Evolutionary conservation across 2,797 vertebrate species (phyloP).

Genomic region (Parambassis ranga): DNA sequence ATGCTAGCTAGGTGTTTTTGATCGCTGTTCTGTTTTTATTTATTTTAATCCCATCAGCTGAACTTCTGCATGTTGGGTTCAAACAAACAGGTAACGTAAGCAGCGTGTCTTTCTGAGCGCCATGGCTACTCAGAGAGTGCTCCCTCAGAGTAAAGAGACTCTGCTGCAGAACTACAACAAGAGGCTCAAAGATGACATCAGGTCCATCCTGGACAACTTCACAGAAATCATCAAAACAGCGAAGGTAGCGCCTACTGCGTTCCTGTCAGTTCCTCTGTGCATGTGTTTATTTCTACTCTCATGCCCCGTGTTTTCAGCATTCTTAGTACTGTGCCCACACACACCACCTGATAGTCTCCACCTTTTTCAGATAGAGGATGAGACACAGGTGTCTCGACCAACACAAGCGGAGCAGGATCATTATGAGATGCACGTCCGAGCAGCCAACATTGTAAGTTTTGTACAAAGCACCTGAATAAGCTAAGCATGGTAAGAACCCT

Average conservation of each 20-base stretch:
- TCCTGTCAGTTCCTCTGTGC: too few species aligned
- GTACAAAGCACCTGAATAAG: too few species aligned
- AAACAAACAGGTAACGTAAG: slow-evolving; percentile 1
- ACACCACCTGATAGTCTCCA: not conserved
- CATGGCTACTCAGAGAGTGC: slow-evolving; percentile 89
- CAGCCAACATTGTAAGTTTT: slow-evolving; percentile 95
- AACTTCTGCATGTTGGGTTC: not conserved
- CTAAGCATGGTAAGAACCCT: not conserved
- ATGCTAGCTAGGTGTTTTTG: slow-evolving; percentile 19
- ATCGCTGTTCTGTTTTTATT: not conserved
- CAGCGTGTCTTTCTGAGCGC: not conserved
- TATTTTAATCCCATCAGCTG: not conserved
- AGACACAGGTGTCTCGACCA: slow-evolving; percentile 94
- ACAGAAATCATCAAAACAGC: slow-evolving; percentile 96
- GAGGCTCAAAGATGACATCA: slow-evolving; percentile 94
- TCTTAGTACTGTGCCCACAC: not conserved
- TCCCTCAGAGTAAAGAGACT: slow-evolving; percentile 95
- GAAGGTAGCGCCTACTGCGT: slow-evolving; percentile 77
- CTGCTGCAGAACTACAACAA: slow-evolving; percentile 98
- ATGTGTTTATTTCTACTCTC: too few species aligned
- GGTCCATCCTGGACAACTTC: slow-evolving; percentile 96
- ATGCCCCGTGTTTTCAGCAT: too few species aligned
- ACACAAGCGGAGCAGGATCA: slow-evolving; percentile 97
- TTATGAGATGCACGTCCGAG: slow-evolving; percentile 98
- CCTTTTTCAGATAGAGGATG: slow-evolving; percentile 89